Evolutionary conservation across 1,140 invertebrate species (phyloP), one percentile per base, ranked within the genome.

Genomic region (Magallana ariakensis): DNA sequence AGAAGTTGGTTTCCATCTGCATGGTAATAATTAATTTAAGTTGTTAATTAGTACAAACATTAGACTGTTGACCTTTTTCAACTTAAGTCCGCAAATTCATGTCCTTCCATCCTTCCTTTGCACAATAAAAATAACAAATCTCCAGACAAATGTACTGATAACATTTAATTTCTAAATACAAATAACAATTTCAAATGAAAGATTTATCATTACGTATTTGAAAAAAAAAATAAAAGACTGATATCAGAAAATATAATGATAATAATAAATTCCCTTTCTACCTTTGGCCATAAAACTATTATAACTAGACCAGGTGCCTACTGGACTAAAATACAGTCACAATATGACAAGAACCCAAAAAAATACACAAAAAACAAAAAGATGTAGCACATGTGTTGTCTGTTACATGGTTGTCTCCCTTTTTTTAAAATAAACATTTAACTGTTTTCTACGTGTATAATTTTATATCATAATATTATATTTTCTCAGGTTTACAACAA

Each of bases 281-380:
- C 66, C 66, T 70, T 70, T 70, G 66, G 66, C 66, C 66, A 70
- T 70, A 70, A 70, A 70, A 70, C 66, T 70, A 70, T 70, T 70
- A 70, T 26, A 70, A 26, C 66, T 70, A 70, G 66, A 70, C 66
- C 22, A 70, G 66, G 66, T 70, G 66, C 66, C 66, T 70, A 70
- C 22, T 26, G 19, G 66, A 70, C 66, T 70, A 70, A 70, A 46
- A 70, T 22, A 70, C 66, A 70, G 66, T 26, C 66, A 70, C 66
- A 70, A 70, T 70, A 70, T 70, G 66, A 70, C n/a, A 70, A 11
- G 66, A 10, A 70, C 66, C 19, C 33, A 2, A 46, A 46, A 46
- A 46, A 46, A 46, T 46, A 46, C 33, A 66, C n/a, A 33, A 70
- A 22, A 22, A 19, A 26, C 66, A n/a, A 60, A 16, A 60, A 70